Evolutionary conservation across 2,797 vertebrate species (phyloP).

Genomic region (Hemitrygon akajei): DNA sequence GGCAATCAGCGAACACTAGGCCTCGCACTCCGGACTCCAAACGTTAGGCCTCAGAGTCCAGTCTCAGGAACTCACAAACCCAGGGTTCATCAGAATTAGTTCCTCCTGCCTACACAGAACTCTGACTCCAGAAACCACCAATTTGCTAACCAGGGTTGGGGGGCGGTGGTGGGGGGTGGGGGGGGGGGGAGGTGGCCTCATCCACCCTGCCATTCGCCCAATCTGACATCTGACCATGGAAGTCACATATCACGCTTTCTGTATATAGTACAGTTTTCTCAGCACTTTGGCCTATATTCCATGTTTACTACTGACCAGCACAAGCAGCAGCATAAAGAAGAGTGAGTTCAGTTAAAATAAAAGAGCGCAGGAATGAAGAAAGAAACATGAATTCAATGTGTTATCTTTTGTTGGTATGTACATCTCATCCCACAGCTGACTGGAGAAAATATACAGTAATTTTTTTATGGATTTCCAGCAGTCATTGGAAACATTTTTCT

Average conservation of each 20-base stretch:
- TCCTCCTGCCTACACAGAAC: no score
- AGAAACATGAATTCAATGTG: not conserved
- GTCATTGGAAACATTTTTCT: not conserved
- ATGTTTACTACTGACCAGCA: not conserved
- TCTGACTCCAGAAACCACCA: no score
- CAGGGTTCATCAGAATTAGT: no score
- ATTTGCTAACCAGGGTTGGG: no score
- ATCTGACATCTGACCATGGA: no score
- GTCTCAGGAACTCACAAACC: no score
- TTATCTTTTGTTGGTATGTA: not conserved
- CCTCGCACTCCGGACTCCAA: no score
- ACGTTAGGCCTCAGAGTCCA: no score
- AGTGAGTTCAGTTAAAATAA: not conserved
- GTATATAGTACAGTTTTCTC: not conserved
- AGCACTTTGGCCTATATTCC: not conserved
- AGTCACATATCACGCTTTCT: not conserved
- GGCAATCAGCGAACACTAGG: no score
- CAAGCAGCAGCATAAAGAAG: not conserved
- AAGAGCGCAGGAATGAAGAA: not conserved
- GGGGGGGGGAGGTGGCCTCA: no score
- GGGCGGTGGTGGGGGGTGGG: no score
- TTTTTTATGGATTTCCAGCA: not conserved
- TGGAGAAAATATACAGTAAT: not conserved
- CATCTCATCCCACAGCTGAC: not conserved
- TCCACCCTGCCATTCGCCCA: no score